Percentiles rank a stretch among this genome's conserved stretches.
Evolutionary conservation across 1,140 invertebrate genomes (phyloP).

Genomic region (Drosophila erecta): DNA sequence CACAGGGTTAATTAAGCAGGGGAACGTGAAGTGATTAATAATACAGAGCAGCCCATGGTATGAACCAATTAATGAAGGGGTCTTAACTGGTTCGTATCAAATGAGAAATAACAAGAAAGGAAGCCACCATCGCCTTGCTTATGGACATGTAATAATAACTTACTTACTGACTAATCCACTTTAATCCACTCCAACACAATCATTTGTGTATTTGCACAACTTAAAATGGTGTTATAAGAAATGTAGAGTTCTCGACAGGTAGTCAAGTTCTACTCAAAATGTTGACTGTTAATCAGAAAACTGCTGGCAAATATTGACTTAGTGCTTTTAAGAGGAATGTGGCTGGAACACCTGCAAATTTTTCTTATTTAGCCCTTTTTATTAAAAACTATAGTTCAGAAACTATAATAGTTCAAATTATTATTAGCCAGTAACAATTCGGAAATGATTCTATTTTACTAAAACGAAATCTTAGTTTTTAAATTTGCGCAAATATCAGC

Average conservation of each 20-base stretch:
- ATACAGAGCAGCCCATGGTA: background rate
- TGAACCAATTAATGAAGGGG: background rate
- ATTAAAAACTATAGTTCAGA: no score
- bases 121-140: no score
- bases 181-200: background rate
- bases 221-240: slow-evolving; percentile 54
- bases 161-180: no score
- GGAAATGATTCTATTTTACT: no score
- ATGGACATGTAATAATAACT: no score
- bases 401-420: background rate
- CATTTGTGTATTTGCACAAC: slow-evolving; percentile 25
- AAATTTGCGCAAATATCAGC: no score
- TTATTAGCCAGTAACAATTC: no score
- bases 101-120: no score
- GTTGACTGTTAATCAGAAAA: slow-evolving; percentile 69
- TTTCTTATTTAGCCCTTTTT: no score
- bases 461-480: no score
- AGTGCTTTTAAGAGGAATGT: slow-evolving; percentile 20
- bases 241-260: background rate
- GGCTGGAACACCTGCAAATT: slow-evolving; percentile 30
- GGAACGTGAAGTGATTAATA: background rate
- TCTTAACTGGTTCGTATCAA: background rate
- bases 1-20: background rate
- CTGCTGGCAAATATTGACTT: slow-evolving; percentile 49
- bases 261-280: slow-evolving; percentile 14